Conservation (phyloP, 1,140 invertebrate species). For the Megalonaias nervosa region DNA sequence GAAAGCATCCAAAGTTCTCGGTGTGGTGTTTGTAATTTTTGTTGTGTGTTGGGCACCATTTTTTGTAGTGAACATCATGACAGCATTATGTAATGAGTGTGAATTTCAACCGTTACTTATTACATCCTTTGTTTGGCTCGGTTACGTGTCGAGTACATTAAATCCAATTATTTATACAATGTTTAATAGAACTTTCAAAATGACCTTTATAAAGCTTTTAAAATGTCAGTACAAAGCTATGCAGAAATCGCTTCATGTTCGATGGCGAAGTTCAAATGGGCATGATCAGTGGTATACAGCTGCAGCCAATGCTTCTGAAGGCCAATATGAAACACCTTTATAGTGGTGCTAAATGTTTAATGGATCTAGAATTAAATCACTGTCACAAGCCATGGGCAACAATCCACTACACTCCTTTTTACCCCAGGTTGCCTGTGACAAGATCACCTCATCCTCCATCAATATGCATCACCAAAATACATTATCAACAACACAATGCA, state of each 20-base stretch:
- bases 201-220: slow-evolving; percentile 66
- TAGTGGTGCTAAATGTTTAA: too few relatives aligned
- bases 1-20: slow-evolving; percentile 84
- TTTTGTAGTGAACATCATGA: slow-evolving; percentile 69
- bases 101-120: slow-evolving; percentile 67
- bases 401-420: too few relatives aligned
- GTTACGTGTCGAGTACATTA: slow-evolving; percentile 69
- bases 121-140: slow-evolving; percentile 69
- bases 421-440: too few relatives aligned
- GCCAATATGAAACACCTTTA: too few relatives aligned
- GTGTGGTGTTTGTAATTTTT: slow-evolving; percentile 70
- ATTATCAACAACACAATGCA: too few relatives aligned
- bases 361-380: too few relatives aligned
- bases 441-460: too few relatives aligned
- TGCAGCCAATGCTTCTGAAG: too few relatives aligned
- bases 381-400: too few relatives aligned
- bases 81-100: slow-evolving; percentile 72
- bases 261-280: slow-evolving; percentile 33
- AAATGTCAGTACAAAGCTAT: slow-evolving; percentile 34
- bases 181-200: slow-evolving; percentile 70
- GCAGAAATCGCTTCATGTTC: slow-evolving; percentile 33
- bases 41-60: slow-evolving; percentile 71
- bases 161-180: slow-evolving; percentile 73
- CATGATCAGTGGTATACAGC: not conserved
- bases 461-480: too few relatives aligned